Base-by-base conservation (phyloP, 2,888 invertebrate genomes). In the Coronaproctus castanopsis region DNA sequence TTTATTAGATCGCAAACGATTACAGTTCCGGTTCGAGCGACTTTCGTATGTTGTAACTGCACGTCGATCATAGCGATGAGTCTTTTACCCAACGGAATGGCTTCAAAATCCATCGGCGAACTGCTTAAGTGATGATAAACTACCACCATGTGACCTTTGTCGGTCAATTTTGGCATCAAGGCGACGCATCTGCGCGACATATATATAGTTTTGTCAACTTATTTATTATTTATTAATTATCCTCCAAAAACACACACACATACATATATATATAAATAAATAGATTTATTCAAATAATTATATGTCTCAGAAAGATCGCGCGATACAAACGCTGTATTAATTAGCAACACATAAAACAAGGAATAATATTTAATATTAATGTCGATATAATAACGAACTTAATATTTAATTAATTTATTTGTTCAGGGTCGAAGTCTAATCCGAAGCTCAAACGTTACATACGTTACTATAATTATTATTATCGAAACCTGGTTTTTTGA, bases 111-210 rank as follows among this genome's bases (percentile, higher is more conserved):
- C 18, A 61, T 57, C 2, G 56, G 54, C 21, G 57, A 56, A 24
- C 55, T 55, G 14, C 61, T 51, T 3, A 64, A 59, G 21, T 65
- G 65, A 52, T 57, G 57, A 55, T 58, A 65, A 10, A 63, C 36
- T 1, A 50, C 60, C 2, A 65, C 57, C 58, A 63, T 58, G 52
- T 61, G 55, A 3, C 62, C 63, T 2, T 60, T 54, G 3, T 59
- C 54, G 24, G 63, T 63, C 50, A 60, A 36, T 2, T 61, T 55
- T 1, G 65, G 65, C 18, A 61, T 51, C 50, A 62, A 24, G 10
- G 62, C 63, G 18, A 65, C 8, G n/a, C 62, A 61, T 49, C 64
- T 65, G 52, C n/a, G n/a, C n/a, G n/a, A n/a, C n/a, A n/a, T n/a
- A n/a, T n/a, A n/a, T n/a, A n/a, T n/a, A n/a, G n/a, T n/a, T n/a